A percentile compares a stretch with the other conserved stretches of the same genome.
phyloP scores from a whole-genome alignment of 2,113 vertebrate species.

The Platysternon megacephalum region DNA sequence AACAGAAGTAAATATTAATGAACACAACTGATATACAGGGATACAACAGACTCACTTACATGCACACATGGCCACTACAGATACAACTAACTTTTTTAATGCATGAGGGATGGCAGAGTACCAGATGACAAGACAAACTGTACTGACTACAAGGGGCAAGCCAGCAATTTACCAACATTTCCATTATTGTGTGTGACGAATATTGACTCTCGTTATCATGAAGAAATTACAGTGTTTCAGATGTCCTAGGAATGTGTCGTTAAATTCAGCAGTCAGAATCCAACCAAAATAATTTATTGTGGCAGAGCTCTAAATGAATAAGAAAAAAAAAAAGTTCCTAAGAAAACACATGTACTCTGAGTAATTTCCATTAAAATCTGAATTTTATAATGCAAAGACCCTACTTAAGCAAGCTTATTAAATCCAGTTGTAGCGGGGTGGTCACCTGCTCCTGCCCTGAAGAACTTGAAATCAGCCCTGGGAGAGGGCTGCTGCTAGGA shows the following conservation, averaged over 20 bases:
- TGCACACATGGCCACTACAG: background rate
- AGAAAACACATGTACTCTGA: background rate
- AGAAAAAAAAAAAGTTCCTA: background rate
- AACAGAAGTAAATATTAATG: constrained; percentile 20
- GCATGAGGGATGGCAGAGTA: background rate
- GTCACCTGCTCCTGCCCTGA: too few species aligned
- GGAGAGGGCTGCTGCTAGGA: too few species aligned
- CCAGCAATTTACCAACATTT: constrained; percentile 2
- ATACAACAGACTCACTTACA: background rate
- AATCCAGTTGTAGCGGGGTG: background rate
- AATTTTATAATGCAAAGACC: background rate
- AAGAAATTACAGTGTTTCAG: background rate
- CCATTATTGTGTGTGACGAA: background rate
- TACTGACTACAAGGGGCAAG: background rate
- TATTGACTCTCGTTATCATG: background rate
- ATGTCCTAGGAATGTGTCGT: background rate
- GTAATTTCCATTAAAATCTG: background rate
- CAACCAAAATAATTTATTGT: background rate
- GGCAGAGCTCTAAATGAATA: background rate
- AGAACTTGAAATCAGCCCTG: too few species aligned
- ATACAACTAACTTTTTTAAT: constrained; percentile 5
- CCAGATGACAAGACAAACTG: background rate
- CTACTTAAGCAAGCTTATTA: background rate
- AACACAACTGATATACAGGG: constrained; percentile 10
- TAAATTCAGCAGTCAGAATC: background rate